Base-by-base conservation (phyloP, 2,888 invertebrate species). In the Metacarcinus magister region DNA sequence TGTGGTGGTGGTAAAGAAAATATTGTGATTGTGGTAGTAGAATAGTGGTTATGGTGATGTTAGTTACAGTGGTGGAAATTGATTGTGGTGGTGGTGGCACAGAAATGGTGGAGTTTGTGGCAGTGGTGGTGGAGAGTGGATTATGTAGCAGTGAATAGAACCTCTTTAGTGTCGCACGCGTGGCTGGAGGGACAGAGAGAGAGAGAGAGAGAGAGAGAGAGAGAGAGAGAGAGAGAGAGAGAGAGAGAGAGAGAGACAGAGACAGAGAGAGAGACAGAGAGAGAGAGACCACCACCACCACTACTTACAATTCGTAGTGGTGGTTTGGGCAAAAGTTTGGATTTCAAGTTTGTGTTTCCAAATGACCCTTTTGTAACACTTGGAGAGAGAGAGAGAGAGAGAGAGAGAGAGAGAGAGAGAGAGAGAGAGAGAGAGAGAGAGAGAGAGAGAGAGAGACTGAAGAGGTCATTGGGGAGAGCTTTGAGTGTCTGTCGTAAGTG, bases 121-220 rank as follows among this genome's bases (percentile, higher is more conserved):
- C 28, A 19, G n/a, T n/a, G 82, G 67, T 19, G 67, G 19, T n/a
- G 82, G 82, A 13, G 82, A 28, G 82, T 82, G 28, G n/a, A 82
- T 82, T 82, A 23, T 67, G 82, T 32, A 28, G 82, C 82, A 32
- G 82, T 82, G 82, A 82, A 82, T 82, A 82, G 82, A 82, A 82
- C 82, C 82, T 28, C 82, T 82, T 82, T 82, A 82, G 82, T 82
- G 82, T 28, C 75, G 75, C 75, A 75, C 75, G 75, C 75, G 23
- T 75, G 75, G 75, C 75, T 75, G 75, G 19, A 16, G 75, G n/a
- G 75, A 75, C n/a, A 75, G 75, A 75, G 75, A 75, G 75, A 75
- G 54, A 54, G 54, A 54, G 54, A 16, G 16, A 16, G 16, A 16
- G 54, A 54, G 54, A 54, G 54, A 16, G 16, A 16, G 16, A 16